Percentiles rank a stretch among this genome's conserved stretches.
These are phyloP conservation scores for Leistus spinibarbis DNA, from an alignment of 2,888 invertebrate genomes.

Conservation along the genomic window DNA sequence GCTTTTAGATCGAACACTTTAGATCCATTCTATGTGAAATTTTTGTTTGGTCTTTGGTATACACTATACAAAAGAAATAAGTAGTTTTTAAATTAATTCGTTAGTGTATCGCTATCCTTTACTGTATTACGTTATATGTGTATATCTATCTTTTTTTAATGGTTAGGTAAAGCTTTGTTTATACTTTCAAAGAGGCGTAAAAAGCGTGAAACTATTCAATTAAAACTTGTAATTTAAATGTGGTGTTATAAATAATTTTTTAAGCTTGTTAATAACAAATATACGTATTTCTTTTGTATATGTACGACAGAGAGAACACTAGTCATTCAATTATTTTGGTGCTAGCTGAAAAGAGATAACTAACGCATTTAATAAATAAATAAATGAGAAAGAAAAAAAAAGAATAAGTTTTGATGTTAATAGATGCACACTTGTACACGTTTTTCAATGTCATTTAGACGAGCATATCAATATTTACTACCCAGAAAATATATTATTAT, in stretches of 20 bases:
- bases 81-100: not conserved
- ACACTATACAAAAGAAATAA: not conserved
- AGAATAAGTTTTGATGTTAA: constrained; percentile 51
- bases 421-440: constrained; percentile 48
- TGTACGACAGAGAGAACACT: not conserved
- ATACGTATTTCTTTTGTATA: not conserved
- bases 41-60: not conserved
- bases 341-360: constrained; percentile 3
- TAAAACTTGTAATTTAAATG: too few species aligned
- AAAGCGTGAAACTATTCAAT: too few species aligned
- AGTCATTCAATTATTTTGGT: constrained; percentile 23
- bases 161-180: too few species aligned
- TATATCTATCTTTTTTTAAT: not conserved
- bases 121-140: too few species aligned
- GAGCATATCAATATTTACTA: constrained; percentile 30
- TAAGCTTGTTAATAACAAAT: not conserved
- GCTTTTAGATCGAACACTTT: not conserved
- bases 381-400: constrained; percentile 34
- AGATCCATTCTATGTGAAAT: not conserved
- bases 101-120: too few species aligned
- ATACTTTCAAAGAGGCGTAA: too few species aligned
- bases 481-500: constrained; percentile 4
- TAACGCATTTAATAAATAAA: not conserved
- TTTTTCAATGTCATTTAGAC: constrained; percentile 21
- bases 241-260: too few species aligned